These are phyloP conservation scores for Lampris incognitus DNA, from an alignment of 2,113 vertebrate genomes.

Conservation along the genomic window DNA sequence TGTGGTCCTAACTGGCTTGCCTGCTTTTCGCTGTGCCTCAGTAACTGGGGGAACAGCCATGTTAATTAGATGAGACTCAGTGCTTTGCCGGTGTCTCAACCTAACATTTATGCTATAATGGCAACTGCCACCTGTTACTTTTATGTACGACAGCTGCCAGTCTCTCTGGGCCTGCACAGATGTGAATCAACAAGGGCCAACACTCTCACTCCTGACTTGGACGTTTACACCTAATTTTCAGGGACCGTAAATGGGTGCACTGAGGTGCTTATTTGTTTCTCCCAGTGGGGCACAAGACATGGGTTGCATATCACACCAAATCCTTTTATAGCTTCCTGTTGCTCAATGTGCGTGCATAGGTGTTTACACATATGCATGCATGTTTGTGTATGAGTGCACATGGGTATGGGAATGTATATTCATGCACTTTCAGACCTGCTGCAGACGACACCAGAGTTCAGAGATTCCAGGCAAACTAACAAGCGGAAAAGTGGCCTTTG, in stretches of 20 bases:
- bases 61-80: conserved; percentile 62
- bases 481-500: conserved; percentile 13
- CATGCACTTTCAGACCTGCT: not conserved
- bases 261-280: not conserved
- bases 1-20: conserved; percentile 27
- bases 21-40: conserved; percentile 22
- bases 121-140: conserved; percentile 62
- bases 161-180: not conserved
- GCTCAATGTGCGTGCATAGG: not conserved
- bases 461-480: conserved; percentile 6
- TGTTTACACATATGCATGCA: not conserved
- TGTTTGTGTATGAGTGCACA: not conserved
- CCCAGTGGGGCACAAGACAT: not conserved
- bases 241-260: not conserved
- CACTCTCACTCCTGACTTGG: not conserved
- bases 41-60: conserved; percentile 22
- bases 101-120: conserved; percentile 27
- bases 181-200: not conserved
- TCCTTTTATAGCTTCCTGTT: not conserved
- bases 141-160: conserved; percentile 37
- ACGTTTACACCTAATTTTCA: conserved; percentile 15
- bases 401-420: not conserved
- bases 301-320: not conserved
- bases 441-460: not conserved
- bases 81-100: conserved; percentile 19